phyloP scores from a whole-genome alignment of 1,140 invertebrate genomes.

The Sitophilus oryzae region DNA sequence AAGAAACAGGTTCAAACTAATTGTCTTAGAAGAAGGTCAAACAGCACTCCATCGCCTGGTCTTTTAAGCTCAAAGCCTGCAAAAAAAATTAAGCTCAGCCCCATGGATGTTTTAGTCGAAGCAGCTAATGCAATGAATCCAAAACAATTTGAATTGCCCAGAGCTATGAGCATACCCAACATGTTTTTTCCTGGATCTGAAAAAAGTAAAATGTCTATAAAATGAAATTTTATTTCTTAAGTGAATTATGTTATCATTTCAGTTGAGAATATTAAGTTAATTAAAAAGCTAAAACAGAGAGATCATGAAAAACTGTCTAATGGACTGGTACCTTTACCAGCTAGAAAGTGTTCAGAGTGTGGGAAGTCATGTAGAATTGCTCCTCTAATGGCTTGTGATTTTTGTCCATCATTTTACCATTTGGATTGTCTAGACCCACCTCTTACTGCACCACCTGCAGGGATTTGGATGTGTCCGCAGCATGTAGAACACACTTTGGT shows the following conservation, averaged over 20 bases:
- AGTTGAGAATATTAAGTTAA: conserved; percentile 12
- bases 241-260: conserved; percentile 3
- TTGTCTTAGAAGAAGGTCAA: conserved; percentile 27
- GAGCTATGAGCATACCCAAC: conserved; percentile 65
- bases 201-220: conserved; percentile 49
- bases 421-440: conserved; percentile 92
- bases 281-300: conserved; percentile 26
- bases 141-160: conserved; percentile 78
- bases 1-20: conserved; percentile 11
- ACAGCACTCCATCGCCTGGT: conserved; percentile 13
- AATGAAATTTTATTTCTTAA: not conserved
- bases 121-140: conserved; percentile 81
- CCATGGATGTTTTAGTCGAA: conserved; percentile 69
- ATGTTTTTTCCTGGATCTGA: conserved; percentile 77
- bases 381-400: conserved; percentile 87
- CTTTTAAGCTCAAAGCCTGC: conserved; percentile 18
- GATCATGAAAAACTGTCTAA: conserved; percentile 29
- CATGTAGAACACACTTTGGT: conserved; percentile 86
- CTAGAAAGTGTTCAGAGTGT: conserved; percentile 77
- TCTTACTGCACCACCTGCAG: conserved; percentile 76
- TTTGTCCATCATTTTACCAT: conserved; percentile 85
- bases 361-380: conserved; percentile 74
- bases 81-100: conserved; percentile 49
- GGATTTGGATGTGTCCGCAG: conserved; percentile 95
- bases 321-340: conserved; percentile 53